A percentile compares a stretch with the other conserved stretches of the same genome.
Evolutionary conservation across 2,797 vertebrate species (phyloP).

Genomic region (Poecilia velifera): DNA sequence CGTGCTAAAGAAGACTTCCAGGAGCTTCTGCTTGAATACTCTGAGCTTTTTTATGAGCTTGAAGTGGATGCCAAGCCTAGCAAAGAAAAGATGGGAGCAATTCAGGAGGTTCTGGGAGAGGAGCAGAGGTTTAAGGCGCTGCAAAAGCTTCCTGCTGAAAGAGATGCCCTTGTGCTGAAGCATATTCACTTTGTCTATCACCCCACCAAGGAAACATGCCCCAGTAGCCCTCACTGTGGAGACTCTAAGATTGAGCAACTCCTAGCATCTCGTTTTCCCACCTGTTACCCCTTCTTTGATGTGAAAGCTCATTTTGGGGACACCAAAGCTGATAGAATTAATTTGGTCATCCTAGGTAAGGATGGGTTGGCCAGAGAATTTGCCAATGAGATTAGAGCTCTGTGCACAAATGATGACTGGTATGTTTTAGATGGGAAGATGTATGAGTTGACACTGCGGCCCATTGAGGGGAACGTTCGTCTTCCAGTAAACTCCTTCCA

Average conservation of each 20-base stretch:
- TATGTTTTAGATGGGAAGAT: conserved; percentile 95
- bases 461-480: conserved; percentile 96
- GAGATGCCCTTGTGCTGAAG: conserved; percentile 94
- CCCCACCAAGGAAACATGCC: conserved; percentile 97
- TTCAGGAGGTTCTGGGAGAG: conserved; percentile 95
- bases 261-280: conserved; percentile 83
- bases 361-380: conserved; percentile 94
- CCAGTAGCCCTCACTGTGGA: conserved; percentile 88
- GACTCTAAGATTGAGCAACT: conserved; percentile 93
- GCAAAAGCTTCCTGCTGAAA: conserved; percentile 95
- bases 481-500: conserved; percentile 97
- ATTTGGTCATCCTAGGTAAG: conserved; percentile 95
- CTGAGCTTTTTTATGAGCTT: conserved; percentile 98
- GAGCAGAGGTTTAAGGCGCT: conserved; percentile 94
- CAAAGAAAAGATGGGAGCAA: conserved; percentile 99
- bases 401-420: conserved; percentile 95
- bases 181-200: conserved; percentile 99
- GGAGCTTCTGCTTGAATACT: conserved; percentile 95
- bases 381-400: conserved; percentile 95
- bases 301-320: conserved; percentile 85
- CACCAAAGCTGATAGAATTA: conserved; percentile 88
- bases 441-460: conserved; percentile 92
- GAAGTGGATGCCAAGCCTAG: conserved; percentile 97
- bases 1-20: conserved; percentile 97
- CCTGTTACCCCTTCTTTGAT: conserved; percentile 86